A percentile compares a stretch with the other conserved stretches of the same genome.
Conservation (phyloP, 2,113 vertebrate species). For the Todiramphus chloris region DNA sequence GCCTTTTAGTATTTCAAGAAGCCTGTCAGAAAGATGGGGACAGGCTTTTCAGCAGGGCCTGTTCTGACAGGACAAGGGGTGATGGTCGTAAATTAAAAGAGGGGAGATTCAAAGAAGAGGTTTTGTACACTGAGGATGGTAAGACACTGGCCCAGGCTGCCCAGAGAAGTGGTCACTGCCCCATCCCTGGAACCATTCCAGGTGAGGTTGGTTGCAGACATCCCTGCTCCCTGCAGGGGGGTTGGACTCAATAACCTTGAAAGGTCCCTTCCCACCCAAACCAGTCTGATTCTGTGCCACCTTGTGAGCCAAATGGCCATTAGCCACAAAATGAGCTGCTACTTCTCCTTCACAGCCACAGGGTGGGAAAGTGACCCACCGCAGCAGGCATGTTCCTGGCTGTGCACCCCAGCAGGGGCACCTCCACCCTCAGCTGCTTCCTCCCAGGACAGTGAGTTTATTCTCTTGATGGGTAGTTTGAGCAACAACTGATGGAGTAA, state of each 20-base stretch:
- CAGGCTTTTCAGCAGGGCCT: not conserved
- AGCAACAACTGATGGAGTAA: rapidly evolving
- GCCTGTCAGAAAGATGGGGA: not conserved
- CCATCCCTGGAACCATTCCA: not conserved
- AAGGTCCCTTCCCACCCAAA: not conserved
- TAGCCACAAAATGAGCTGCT: not conserved
- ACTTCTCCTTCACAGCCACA: not conserved
- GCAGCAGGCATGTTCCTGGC: not conserved
- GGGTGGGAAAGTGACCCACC: rapidly evolving
- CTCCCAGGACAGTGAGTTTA: not conserved
- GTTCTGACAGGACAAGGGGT: not conserved
- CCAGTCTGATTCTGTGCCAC: not conserved
- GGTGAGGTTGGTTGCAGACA: not conserved
- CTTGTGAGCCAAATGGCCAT: not conserved
- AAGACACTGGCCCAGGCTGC: not conserved
- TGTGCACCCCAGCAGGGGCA: not conserved
- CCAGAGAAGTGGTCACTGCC: not conserved
- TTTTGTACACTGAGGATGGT: too few species aligned
- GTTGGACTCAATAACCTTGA: not conserved
- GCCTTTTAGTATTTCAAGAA: not conserved
- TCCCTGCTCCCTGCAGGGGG: not conserved
- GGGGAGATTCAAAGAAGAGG: not conserved
- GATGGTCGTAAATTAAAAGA: not conserved
- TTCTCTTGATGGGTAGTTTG: too few species aligned
- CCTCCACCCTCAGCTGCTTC: not conserved